Percentiles rank a stretch among this genome's conserved stretches.
phyloP scores from a whole-genome alignment of 2,113 vertebrate species.

The Synodontis membranacea region DNA sequence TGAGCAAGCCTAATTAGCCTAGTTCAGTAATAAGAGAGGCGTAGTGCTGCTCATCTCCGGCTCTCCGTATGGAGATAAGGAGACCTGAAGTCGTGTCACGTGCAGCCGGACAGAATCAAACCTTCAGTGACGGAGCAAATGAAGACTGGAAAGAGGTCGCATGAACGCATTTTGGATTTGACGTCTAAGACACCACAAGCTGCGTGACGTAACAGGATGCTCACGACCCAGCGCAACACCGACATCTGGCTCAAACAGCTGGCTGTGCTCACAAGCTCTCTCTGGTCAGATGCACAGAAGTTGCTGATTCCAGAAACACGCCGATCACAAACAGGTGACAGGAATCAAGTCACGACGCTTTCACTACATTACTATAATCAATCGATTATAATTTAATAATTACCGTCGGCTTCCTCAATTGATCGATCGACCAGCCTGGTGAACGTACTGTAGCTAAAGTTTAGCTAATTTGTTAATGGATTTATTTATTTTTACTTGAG shows the following conservation, averaged over 20 bases:
- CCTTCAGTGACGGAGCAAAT: neutral
- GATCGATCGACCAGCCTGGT: neutral
- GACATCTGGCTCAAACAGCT: conserved; percentile 17
- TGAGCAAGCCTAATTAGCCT: conserved; percentile 42
- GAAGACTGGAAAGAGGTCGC: neutral
- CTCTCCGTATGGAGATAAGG: neutral
- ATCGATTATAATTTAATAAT: neutral
- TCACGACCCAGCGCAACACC: conserved; percentile 5
- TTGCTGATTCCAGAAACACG: neutral
- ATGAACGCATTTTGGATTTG: neutral
- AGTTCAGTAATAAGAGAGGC: conserved; percentile 41
- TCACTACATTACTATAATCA: neutral
- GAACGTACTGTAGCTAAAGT: neutral
- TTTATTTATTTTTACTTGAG: neutral
- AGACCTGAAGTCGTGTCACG: neutral
- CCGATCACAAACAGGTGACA: neutral
- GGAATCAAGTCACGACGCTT: neutral
- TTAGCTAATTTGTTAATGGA: neutral
- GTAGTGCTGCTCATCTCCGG: conserved; percentile 5
- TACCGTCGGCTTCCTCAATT: neutral
- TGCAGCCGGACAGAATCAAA: neutral
- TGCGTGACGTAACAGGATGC: neutral
- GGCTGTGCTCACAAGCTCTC: neutral
- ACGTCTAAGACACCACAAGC: neutral
- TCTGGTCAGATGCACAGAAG: neutral